Percentiles rank a stretch among this genome's conserved stretches.
Evolutionary conservation across 2,888 invertebrate species (phyloP).

Genomic region (Smittia aterrima): DNA sequence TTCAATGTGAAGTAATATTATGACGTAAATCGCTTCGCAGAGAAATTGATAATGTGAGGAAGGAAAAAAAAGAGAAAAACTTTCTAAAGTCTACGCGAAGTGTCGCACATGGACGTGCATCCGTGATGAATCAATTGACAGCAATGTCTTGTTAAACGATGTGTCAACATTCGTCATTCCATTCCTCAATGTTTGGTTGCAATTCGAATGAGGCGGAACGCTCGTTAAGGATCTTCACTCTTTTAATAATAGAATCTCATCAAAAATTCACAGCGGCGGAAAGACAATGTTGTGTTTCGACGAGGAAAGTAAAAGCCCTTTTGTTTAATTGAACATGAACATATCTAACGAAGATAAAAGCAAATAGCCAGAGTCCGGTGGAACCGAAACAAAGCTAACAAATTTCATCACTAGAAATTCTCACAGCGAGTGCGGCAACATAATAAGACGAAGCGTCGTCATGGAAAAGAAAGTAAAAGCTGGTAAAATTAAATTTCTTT

Average conservation of each 20-base stretch:
- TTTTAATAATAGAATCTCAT: no score
- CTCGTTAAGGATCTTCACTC: no score
- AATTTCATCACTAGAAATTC: slow-evolving; percentile 27
- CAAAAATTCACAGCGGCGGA: no score
- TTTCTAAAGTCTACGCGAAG: slow-evolving; percentile 39
- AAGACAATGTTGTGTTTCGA: no score
- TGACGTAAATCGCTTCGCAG: slow-evolving; percentile 30
- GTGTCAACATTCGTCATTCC: background rate
- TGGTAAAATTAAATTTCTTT: slow-evolving; percentile 23
- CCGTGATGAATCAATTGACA: slow-evolving; percentile 41
- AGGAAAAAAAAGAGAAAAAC: slow-evolving; percentile 22
- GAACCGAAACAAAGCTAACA: background rate
- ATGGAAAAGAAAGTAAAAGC: slow-evolving; percentile 21
- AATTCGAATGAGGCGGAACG: no score
- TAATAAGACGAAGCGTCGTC: background rate
- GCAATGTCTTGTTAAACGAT: background rate
- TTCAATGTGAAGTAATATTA: slow-evolving; percentile 34
- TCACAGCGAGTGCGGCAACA: background rate
- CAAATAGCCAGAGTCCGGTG: background rate
- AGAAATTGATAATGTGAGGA: slow-evolving; percentile 28
- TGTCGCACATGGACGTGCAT: slow-evolving; percentile 37
- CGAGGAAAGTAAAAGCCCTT: slow-evolving; percentile 32
- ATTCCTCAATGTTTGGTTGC: background rate
- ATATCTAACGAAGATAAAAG: background rate
- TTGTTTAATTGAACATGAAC: slow-evolving; percentile 9